Conservation (phyloP, 2,888 invertebrate genomes). For the Chirona hameri region DNA sequence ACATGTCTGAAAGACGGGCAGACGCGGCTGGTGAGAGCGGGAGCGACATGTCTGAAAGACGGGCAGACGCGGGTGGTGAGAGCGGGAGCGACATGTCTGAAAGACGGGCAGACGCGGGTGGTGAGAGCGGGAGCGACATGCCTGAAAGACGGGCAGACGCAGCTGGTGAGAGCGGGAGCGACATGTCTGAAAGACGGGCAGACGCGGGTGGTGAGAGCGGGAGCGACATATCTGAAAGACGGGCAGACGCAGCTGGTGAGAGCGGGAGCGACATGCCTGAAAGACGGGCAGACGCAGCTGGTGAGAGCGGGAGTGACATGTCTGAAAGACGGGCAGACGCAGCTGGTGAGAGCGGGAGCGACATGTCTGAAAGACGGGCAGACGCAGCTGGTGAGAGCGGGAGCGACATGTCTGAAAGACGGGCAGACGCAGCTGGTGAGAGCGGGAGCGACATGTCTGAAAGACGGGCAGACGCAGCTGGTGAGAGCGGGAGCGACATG, state of each 20-base stretch:
- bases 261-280: slow-evolving; percentile 54
- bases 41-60: slow-evolving; percentile 49
- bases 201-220: slow-evolving; percentile 49
- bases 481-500: slow-evolving; percentile 54
- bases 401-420: slow-evolving; percentile 49
- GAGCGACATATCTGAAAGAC: slow-evolving; percentile 49
- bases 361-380: slow-evolving; percentile 31
- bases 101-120: neutral
- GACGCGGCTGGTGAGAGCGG: slow-evolving; percentile 49
- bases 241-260: neutral
- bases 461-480: neutral
- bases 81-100: slow-evolving; percentile 54
- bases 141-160: neutral
- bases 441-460: slow-evolving; percentile 54
- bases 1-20: slow-evolving; percentile 31
- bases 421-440: neutral
- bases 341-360: slow-evolving; percentile 55
- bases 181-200: slow-evolving; percentile 31
- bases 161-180: slow-evolving; percentile 55
- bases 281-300: neutral
- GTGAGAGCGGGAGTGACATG: slow-evolving; percentile 54
- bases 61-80: neutral
- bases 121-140: slow-evolving; percentile 54
- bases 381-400: slow-evolving; percentile 49
- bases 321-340: neutral